Evolutionary conservation across 2,888 invertebrate species (phyloP).

Genomic region (Phengaris alcon): DNA sequence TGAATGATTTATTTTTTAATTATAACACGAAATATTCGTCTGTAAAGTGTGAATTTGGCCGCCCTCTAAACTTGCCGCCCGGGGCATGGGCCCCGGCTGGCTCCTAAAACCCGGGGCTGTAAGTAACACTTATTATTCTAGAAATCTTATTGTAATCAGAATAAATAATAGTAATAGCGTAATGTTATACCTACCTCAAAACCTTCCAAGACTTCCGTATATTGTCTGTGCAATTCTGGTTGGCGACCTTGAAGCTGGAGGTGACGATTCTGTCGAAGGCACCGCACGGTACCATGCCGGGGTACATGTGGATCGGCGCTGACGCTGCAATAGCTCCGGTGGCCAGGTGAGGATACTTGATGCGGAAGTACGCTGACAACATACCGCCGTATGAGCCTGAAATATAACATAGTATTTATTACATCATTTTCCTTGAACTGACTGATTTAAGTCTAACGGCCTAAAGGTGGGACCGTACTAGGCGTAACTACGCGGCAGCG

Average conservation of each 20-base stretch:
- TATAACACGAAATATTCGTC: too few species aligned
- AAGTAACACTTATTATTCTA: too few species aligned
- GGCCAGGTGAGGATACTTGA: conserved; percentile 95
- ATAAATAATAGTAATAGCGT: too few species aligned
- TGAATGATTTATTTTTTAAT: too few species aligned
- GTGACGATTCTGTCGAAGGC: conserved; percentile 88
- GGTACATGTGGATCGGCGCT: conserved; percentile 93
- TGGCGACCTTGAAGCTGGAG: conserved; percentile 82
- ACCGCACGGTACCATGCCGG: conserved; percentile 87
- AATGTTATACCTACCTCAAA: conserved; percentile 76
- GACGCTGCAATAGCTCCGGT: conserved; percentile 94
- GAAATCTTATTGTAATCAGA: too few species aligned
- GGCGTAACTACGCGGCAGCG: too few species aligned
- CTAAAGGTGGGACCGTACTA: too few species aligned
- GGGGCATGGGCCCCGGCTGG: too few species aligned
- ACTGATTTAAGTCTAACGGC: too few species aligned
- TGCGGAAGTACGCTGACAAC: conserved; percentile 96
- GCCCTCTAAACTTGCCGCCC: too few species aligned
- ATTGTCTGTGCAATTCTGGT: conserved; percentile 81
- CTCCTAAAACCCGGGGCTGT: too few species aligned
- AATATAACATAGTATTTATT: conserved; percentile 50
- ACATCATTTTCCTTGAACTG: neutral
- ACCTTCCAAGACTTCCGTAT: conserved; percentile 89
- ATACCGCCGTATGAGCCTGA: conserved; percentile 98
- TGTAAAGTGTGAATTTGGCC: too few species aligned